phyloP scores from a whole-genome alignment of 1,140 invertebrate species.

The Elymnias hypermnestra region DNA sequence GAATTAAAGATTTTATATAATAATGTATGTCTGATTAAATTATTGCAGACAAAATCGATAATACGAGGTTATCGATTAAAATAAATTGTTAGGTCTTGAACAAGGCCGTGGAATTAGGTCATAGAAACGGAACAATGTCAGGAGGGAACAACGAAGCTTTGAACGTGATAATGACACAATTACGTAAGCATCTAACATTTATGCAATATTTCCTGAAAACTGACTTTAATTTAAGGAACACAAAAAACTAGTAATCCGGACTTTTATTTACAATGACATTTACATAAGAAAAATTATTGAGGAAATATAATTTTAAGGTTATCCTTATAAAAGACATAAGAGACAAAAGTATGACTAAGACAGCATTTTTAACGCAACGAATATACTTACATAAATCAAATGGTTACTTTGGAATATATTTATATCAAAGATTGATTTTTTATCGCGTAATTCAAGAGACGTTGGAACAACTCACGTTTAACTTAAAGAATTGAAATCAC shows the following conservation, averaged over 20 bases:
- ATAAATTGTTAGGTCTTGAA: conserved; percentile 12
- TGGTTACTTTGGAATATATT: conserved; percentile 5
- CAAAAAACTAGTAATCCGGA: background rate
- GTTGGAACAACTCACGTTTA: background rate
- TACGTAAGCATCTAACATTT: conserved; percentile 53
- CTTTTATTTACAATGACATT: background rate
- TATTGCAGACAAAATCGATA: background rate
- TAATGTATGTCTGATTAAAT: background rate
- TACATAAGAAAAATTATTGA: background rate
- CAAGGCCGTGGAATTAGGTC: conserved; percentile 36
- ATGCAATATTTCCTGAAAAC: conserved; percentile 2
- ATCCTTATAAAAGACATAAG: background rate
- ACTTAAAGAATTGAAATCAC: background rate
- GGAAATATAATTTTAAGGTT: background rate
- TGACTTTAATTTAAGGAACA: background rate
- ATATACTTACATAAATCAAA: conserved; percentile 9
- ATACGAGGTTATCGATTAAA: background rate
- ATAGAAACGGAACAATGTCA: conserved; percentile 63
- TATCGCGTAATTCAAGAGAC: background rate
- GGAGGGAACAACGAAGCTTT: conserved; percentile 40
- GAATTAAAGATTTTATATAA: conserved; percentile 4
- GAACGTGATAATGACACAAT: conserved; percentile 54
- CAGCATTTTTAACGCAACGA: background rate
- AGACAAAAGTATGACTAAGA: background rate
- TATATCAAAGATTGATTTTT: background rate